Base-by-base conservation (phyloP, 2,797 vertebrate genomes). In the Cryptoprocta ferox region DNA sequence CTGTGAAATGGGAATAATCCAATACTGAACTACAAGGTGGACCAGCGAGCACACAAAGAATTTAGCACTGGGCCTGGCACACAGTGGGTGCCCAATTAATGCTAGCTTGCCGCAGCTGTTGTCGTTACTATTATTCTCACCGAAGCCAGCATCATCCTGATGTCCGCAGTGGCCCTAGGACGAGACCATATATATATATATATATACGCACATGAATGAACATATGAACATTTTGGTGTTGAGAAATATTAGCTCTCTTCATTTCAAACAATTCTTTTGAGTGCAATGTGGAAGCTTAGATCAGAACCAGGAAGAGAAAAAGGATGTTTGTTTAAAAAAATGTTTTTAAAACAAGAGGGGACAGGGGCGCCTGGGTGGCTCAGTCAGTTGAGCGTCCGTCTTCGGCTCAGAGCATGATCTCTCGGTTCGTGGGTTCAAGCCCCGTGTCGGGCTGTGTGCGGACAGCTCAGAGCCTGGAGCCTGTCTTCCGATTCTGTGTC, bases 141-240 rank as follows among this genome's bases (percentile, higher is more conserved):
- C 95, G 6, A 39, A 73, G 82, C 48, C 80, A 3, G 75, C 3
- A 0, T 37, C 81, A 2, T 2, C 35, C 68, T 35, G 90, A 0
- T 3, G 39, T 26, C 81, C 70, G 0, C 99, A 99, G 21, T 14
- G 59, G 45, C 98, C 98, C 99, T 99, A 92, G 14, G 14, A 97
- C 5, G 5, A 92, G n/a, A 91, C 12, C 18, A 37, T 2, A 30
- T 37, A 59, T 15, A 37, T 2, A 30, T 37, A 59, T 15, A 56
- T 28, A 24, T 0, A 15, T 26, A 24, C 19, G 9, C 56, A 59
- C 1, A 24, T 59, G 21, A 59, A 59, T 24, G 56, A 59, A 59
- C 56, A 3, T 59, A 19, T 59, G 56, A 59, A 21, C 56, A 24
- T 59, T 59, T 24, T 9, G 56, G 19, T 37, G 39, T 26, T 66